Evolutionary conservation across 1,140 invertebrate genomes (phyloP), one percentile per base, ranked within the genome.

Genomic region (Orussus abietinus): DNA sequence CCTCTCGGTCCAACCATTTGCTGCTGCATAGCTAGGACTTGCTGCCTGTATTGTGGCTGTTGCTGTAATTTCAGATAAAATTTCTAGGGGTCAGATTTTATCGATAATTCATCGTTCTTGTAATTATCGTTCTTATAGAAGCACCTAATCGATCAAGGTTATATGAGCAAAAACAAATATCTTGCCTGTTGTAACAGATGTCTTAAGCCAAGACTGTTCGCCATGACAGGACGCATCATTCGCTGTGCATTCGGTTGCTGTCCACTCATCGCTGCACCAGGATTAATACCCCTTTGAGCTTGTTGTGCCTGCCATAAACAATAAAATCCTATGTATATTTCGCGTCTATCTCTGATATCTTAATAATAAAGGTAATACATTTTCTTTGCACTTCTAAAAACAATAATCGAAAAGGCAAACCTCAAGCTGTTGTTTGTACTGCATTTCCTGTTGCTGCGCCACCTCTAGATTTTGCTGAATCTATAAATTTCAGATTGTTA

Each of bases 371-470:
- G n/a, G n/a, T n/a, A n/a, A n/a, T n/a, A n/a, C n/a, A n/a, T n/a
- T n/a, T n/a, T n/a, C n/a, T n/a, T n/a, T n/a, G n/a, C n/a, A n/a
- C n/a, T n/a, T n/a, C n/a, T n/a, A n/a, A n/a, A n/a, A n/a, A n/a
- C n/a, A n/a, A n/a, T n/a, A n/a, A n/a, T n/a, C n/a, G n/a, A n/a
- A n/a, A n/a, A n/a, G n/a, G n/a, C n/a, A n/a, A n/a, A 80, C 84
- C 74, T 86, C 84, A 7, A 86, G 57, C 51, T 85, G 81, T 51
- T 84, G 81, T 58, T 84, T 84, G 48, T 81, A 87, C 46, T 88
- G 84, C 69, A 80, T 76, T 58, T 88, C 86, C 57, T 86, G 84
- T 53, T 86, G 84, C 52, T 90, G 86, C 0, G 85, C 84, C 11
- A 82, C 80, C 62, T 88, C 85, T 32, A 90, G 69, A 50, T 78